Evolutionary conservation across 2,113 vertebrate genomes (phyloP).

Genomic region (Diphyllodes magnificus): DNA sequence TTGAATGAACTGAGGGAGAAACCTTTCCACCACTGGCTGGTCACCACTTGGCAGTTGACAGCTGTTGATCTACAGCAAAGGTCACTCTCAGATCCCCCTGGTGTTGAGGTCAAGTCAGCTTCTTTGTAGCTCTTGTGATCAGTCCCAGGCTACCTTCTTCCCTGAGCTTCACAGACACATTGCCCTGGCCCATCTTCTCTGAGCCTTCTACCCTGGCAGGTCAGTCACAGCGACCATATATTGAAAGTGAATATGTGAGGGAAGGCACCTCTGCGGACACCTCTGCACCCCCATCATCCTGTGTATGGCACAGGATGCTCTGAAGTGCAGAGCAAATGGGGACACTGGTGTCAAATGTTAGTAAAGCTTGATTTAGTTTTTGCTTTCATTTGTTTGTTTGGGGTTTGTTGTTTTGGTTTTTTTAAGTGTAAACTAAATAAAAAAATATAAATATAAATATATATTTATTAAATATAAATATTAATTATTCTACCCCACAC

Average conservation of each 20-base stretch:
- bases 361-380: background rate
- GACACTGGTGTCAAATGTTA: background rate
- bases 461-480: background rate
- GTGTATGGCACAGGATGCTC: rapidly evolving
- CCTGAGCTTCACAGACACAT: rapidly evolving
- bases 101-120: background rate
- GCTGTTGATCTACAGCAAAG: background rate
- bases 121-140: background rate
- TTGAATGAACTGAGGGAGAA: background rate
- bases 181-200: background rate
- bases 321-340: rapidly evolving
- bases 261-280: background rate
- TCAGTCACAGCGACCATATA: background rate
- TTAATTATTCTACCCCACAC: background rate
- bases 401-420: background rate
- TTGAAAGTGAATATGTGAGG: rapidly evolving
- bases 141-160: background rate
- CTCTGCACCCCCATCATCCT: background rate
- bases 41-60: background rate
- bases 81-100: background rate
- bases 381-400: background rate
- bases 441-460: background rate
- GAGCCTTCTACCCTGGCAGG: background rate
- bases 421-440: background rate
- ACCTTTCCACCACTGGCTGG: background rate